Evolutionary conservation across 2,888 invertebrate species (phyloP).

Genomic region (Erebia epiphron): DNA sequence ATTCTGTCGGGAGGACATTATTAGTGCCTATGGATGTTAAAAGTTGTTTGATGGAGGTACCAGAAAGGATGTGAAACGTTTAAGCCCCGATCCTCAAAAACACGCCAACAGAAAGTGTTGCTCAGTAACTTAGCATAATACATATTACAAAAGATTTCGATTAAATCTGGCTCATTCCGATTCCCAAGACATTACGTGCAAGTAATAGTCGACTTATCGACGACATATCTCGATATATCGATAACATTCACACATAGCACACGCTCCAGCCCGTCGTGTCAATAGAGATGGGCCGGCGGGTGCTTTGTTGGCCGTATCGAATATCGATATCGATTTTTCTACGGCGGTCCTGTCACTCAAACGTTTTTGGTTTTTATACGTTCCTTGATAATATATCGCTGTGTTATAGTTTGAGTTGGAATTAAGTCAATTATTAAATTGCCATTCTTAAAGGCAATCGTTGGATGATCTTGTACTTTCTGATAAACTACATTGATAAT

Average conservation of each 20-base stretch:
- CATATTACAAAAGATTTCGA: conserved; percentile 47
- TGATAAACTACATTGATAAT: background rate
- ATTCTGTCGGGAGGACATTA: no score
- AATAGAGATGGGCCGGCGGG: conserved; percentile 75
- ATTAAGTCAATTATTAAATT: conserved; percentile 1
- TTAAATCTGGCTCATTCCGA: conserved; percentile 61
- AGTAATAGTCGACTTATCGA: conserved; percentile 76
- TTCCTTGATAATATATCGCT: conserved; percentile 60
- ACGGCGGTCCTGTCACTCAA: conserved; percentile 82
- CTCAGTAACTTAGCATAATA: conserved; percentile 37
- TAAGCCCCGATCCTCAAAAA: conserved; percentile 14
- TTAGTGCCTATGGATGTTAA: no score
- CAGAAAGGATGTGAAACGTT: background rate
- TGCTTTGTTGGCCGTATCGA: conserved; percentile 74
- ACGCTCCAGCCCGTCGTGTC: conserved; percentile 72
- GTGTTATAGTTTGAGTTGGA: conserved; percentile 52
- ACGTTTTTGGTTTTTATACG: conserved; percentile 70
- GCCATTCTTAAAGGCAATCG: background rate
- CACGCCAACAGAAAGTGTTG: conserved; percentile 31
- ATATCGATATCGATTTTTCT: conserved; percentile 75
- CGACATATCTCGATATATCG: conserved; percentile 74
- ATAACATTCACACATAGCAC: conserved; percentile 82
- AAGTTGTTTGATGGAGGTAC: no score
- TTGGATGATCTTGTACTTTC: background rate
- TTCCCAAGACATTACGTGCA: conserved; percentile 64